These are phyloP conservation scores for Phengaris arion DNA, from an alignment of 2,888 invertebrate genomes.

Conservation along the genomic window DNA sequence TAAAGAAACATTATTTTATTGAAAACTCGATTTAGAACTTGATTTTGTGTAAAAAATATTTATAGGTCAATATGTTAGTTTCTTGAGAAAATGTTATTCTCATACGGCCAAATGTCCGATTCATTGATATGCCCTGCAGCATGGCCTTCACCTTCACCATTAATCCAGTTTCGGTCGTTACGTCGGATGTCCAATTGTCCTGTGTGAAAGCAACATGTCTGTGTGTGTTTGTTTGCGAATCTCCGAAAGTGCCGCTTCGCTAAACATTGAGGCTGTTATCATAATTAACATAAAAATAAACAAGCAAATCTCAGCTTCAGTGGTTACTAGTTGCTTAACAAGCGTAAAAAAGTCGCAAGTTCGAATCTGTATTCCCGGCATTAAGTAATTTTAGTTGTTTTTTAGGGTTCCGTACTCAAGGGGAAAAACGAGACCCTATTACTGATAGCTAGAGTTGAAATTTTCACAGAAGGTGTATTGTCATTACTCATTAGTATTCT, in stretches of 20 bases:
- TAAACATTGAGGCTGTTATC: constrained; percentile 13
- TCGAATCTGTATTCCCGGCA: too few species aligned
- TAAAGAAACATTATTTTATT: too few species aligned
- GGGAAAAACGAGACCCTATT: too few species aligned
- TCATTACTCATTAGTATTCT: too few species aligned
- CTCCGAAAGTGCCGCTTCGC: constrained; percentile 15
- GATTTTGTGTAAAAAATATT: too few species aligned
- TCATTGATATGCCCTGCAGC: not conserved
- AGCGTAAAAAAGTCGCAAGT: too few species aligned
- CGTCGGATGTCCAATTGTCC: not conserved
- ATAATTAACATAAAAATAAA: constrained; percentile 6
- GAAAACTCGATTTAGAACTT: too few species aligned
- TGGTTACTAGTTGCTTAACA: not conserved
- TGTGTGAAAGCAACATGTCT: constrained; percentile 2
- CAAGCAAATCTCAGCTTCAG: not conserved
- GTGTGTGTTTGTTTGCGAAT: not conserved
- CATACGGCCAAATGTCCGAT: not conserved
- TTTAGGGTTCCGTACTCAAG: too few species aligned
- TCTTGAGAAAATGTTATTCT: not conserved
- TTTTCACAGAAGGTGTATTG: too few species aligned
- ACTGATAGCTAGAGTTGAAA: too few species aligned
- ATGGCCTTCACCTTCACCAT: constrained; percentile 3
- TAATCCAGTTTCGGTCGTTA: constrained; percentile 23
- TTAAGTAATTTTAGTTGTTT: too few species aligned
- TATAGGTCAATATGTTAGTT: too few species aligned